These are phyloP conservation scores for Linhomoeus sp. DNA, from an alignment of 2,888 invertebrate species.

Conservation along the genomic window DNA sequence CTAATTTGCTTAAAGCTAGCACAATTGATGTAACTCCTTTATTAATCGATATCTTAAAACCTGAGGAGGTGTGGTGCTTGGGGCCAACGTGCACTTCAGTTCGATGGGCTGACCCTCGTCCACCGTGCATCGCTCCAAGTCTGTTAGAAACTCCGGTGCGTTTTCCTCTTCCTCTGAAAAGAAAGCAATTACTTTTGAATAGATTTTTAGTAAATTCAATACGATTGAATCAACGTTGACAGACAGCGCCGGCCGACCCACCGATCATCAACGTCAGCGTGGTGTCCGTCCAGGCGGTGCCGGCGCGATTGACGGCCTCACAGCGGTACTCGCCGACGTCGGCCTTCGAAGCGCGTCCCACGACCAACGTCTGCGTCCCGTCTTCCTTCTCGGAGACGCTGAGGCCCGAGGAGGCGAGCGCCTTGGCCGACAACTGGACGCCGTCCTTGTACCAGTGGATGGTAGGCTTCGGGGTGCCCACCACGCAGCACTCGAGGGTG, in stretches of 20 bases:
- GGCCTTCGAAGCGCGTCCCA: constrained; percentile 46
- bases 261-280: not conserved
- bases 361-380: constrained; percentile 38
- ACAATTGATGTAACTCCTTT: too few relatives aligned
- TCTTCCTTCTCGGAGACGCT: constrained; percentile 45
- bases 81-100: constrained; percentile 60
- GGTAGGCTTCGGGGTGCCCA: constrained; percentile 24
- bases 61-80: too few relatives aligned
- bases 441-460: constrained; percentile 49
- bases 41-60: too few relatives aligned
- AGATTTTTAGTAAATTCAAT: too few relatives aligned
- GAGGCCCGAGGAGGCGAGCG: constrained; percentile 74
- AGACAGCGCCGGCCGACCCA: too few relatives aligned
- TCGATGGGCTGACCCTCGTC: constrained; percentile 74
- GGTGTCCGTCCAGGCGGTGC: constrained; percentile 38
- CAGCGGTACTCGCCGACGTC: constrained; percentile 64
- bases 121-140: constrained; percentile 50
- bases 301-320: constrained; percentile 56
- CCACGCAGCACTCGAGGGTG: constrained; percentile 15
- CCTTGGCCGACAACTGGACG: constrained; percentile 52
- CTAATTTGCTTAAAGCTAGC: too few relatives aligned
- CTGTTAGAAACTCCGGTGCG: constrained; percentile 55
- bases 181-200: too few relatives aligned
- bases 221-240: too few relatives aligned
- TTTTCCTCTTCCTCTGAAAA: constrained; percentile 8